Conservation (phyloP, 53 echinoderm and acorn worm genomes). For the Arbacia lixula region DNA sequence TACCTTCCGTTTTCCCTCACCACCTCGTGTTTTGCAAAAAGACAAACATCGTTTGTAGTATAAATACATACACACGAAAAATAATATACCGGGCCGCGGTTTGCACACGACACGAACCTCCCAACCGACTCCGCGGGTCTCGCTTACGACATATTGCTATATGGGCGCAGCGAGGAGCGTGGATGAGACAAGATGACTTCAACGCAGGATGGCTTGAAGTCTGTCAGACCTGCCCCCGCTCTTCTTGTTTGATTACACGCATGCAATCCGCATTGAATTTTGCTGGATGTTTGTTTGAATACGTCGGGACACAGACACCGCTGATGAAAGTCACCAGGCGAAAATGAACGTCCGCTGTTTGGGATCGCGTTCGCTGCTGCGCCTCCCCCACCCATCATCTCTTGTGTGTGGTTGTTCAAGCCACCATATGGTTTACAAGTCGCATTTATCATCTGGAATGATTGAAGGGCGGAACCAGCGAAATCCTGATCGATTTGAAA, state of each 20-base stretch:
- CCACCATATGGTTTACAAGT: background rate
- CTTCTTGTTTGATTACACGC: constrained; percentile 18
- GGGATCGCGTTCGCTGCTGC: constrained; percentile 8
- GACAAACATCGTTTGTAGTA: constrained; percentile 53
- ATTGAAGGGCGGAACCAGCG: constrained; percentile 12
- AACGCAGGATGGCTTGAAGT: constrained; percentile 1
- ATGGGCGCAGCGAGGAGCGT: background rate
- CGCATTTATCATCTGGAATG: background rate
- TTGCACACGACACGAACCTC: background rate
- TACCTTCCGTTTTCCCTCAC: constrained; percentile 21
- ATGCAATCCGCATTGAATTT: constrained; percentile 22
- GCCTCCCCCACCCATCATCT: background rate
- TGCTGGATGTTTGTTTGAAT: constrained; percentile 45
- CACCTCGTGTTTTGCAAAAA: constrained; percentile 52
- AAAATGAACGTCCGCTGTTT: constrained; percentile 45
- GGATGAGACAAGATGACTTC: constrained; percentile 1
- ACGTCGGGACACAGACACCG: constrained; percentile 37
- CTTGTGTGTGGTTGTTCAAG: no score
- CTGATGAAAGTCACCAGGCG: constrained; percentile 48
- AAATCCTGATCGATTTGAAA: constrained; percentile 34
- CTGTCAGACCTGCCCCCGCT: background rate
- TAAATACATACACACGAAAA: constrained; percentile 48
- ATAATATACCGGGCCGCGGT: constrained; percentile 24
- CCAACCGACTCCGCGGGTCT: background rate
- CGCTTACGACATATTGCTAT: background rate